These are phyloP conservation scores for Beaufortia kweichowensis DNA, from an alignment of 2,113 vertebrate species.

Conservation along the genomic window DNA sequence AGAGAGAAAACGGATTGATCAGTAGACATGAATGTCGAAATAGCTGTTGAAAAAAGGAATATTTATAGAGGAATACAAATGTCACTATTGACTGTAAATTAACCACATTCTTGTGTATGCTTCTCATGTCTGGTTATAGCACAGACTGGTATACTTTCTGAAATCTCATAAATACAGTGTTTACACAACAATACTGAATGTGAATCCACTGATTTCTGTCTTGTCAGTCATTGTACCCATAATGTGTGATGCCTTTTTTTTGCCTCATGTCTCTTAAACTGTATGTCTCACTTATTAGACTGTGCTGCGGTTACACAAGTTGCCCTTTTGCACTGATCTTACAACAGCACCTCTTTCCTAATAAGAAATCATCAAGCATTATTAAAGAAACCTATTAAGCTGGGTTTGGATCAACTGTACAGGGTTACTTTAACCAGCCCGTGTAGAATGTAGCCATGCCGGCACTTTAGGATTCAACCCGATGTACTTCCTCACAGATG, in stretches of 20 bases:
- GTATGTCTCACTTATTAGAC: neutral
- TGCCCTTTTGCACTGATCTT: neutral
- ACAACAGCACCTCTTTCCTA: neutral
- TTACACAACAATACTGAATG: slow-evolving; percentile 27
- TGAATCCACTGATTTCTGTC: neutral
- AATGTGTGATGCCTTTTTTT: slow-evolving; percentile 19
- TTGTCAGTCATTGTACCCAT: neutral
- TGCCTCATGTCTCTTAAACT: neutral
- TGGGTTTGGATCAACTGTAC: neutral
- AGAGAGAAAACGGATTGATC: neutral
- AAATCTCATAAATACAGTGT: neutral
- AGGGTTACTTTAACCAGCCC: neutral
- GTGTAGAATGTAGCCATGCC: slow-evolving; percentile 19
- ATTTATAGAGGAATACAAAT: neutral
- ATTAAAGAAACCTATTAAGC: neutral
- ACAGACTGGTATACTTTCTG: neutral
- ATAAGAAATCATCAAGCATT: neutral
- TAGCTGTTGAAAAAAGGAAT: neutral
- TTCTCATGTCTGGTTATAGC: neutral
- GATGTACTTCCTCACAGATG: slow-evolving; percentile 16
- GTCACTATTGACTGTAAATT: slow-evolving; percentile 5
- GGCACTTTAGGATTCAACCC: neutral
- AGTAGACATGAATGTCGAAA: neutral
- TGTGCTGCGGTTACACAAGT: neutral
- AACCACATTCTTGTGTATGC: neutral